Conservation (phyloP, 2,113 vertebrate genomes). For the Hemichromis elongatus region DNA sequence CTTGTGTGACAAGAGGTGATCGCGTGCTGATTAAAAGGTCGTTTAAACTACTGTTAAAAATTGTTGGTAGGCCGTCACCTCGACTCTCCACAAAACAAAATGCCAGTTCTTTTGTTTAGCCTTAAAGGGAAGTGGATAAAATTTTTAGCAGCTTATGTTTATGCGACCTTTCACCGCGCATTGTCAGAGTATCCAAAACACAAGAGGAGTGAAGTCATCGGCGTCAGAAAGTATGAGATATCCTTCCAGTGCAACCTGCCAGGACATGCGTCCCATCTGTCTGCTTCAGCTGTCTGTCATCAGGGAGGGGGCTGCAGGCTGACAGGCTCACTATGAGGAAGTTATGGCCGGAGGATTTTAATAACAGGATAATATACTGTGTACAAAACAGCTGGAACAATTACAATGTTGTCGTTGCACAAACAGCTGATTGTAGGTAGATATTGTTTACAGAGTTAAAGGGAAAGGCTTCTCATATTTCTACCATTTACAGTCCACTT, state of each 20-base stretch:
- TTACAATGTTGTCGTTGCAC: not conserved
- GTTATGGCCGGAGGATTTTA: not conserved
- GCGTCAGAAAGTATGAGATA: not conserved
- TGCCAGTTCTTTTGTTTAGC: not conserved
- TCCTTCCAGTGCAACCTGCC: not conserved
- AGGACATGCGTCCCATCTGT: slow-evolving; percentile 29
- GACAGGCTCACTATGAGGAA: not conserved
- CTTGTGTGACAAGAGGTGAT: fast-evolving
- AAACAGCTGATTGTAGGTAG: not conserved
- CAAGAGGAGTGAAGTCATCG: not conserved
- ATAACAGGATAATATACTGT: not conserved
- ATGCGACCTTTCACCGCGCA: not conserved
- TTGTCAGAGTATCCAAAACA: not conserved
- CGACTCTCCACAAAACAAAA: not conserved
- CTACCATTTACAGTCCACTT: not conserved
- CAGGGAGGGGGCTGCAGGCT: not conserved
- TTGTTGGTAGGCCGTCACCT: not conserved
- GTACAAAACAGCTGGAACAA: not conserved
- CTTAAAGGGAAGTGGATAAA: not conserved
- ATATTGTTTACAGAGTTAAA: not conserved
- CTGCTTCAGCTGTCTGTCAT: slow-evolving; percentile 25
- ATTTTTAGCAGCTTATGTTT: not conserved
- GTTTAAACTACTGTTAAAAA: not conserved
- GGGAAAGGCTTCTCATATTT: not conserved
- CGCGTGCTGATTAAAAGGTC: not conserved